These are phyloP conservation scores for Drosophila sp. DNA, from an alignment of 1,140 invertebrate genomes.

Conservation along the genomic window DNA sequence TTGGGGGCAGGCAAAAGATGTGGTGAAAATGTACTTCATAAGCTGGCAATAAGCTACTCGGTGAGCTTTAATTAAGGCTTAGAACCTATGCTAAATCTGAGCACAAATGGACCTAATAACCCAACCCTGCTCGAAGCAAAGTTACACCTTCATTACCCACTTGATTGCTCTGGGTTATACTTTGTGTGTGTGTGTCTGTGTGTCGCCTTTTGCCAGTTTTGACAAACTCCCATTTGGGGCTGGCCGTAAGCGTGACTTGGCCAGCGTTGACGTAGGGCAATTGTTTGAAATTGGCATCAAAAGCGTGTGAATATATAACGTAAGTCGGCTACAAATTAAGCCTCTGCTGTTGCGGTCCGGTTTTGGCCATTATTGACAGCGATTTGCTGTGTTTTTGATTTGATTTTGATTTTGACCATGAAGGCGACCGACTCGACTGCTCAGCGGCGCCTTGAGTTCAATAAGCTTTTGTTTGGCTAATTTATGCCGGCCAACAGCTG, in stretches of 20 bases:
- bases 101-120: slow-evolving; percentile 20
- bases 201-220: slow-evolving; percentile 58
- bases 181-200: slow-evolving; percentile 1
- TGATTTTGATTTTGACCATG: slow-evolving; percentile 78
- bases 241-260: slow-evolving; percentile 49
- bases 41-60: slow-evolving; percentile 19
- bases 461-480: slow-evolving; percentile 75
- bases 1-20: slow-evolving; percentile 9
- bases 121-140: too few species aligned
- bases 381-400: slow-evolving; percentile 75
- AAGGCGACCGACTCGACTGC: slow-evolving; percentile 41
- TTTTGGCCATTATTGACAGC: slow-evolving; percentile 68
- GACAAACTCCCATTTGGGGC: slow-evolving; percentile 62
- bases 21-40: slow-evolving; percentile 21
- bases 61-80: slow-evolving; percentile 40
- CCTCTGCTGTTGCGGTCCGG: slow-evolving; percentile 57
- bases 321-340: slow-evolving; percentile 66
- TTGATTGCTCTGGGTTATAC: slow-evolving; percentile 6
- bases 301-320: slow-evolving; percentile 74
- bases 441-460: slow-evolving; percentile 56
- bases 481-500: slow-evolving; percentile 48
- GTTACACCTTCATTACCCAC: slow-evolving; percentile 36
- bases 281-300: slow-evolving; percentile 68
- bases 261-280: slow-evolving; percentile 61
- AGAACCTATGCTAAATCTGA: slow-evolving; percentile 34